Conservation (phyloP, 2,888 invertebrate species). For the Zelleria hepariella region DNA sequence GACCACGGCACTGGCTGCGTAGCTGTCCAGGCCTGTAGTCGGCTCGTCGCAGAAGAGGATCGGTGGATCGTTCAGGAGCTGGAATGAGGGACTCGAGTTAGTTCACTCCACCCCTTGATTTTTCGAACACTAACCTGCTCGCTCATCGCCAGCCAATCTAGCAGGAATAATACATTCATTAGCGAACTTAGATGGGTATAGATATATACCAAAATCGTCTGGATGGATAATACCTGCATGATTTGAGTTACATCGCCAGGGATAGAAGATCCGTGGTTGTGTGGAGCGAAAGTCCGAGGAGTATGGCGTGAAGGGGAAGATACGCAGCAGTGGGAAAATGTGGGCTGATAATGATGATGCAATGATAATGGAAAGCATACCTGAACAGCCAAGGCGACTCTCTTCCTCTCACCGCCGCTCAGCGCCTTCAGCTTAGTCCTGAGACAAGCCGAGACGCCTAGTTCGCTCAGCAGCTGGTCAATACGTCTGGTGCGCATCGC, state of each 20-base stretch:
- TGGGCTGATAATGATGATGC: no score
- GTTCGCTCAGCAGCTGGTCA: constrained; percentile 69
- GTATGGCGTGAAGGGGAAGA: no score
- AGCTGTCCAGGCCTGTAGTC: constrained; percentile 93
- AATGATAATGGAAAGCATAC: constrained; percentile 41
- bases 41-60: constrained; percentile 95
- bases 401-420: constrained; percentile 91
- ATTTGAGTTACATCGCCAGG: no score
- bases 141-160: no score
- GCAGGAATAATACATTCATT: no score
- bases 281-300: no score
- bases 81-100: constrained; percentile 12
- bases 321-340: no score
- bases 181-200: no score
- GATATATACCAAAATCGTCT: no score
- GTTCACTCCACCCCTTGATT: background rate
- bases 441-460: constrained; percentile 81
- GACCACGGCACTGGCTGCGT: constrained; percentile 86
- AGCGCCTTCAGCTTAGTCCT: constrained; percentile 81
- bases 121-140: no score
- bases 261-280: no score
- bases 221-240: no score
- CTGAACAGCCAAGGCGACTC: constrained; percentile 90
- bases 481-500: constrained; percentile 34
- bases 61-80: constrained; percentile 90